Evolutionary conservation across 1,140 invertebrate species (phyloP), one percentile per base, ranked within the genome.

Genomic region (Caerostris extrusa): DNA sequence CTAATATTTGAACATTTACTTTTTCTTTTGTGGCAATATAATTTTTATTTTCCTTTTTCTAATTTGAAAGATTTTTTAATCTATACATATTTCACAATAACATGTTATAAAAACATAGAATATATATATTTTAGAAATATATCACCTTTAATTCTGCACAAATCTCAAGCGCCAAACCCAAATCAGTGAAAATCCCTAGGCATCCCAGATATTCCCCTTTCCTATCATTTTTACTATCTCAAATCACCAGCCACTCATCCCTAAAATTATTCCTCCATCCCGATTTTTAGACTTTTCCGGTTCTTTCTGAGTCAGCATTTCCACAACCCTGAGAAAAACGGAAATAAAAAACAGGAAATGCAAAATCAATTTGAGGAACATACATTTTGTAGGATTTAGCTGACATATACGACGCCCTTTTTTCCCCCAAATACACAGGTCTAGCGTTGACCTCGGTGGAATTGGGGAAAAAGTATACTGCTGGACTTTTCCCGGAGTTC

Each of bases 301-400:
- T 14, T 50, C 71, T 53, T n/a, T 77, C 71, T 50, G 34, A 77
- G 34, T 77, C 71, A 77, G 71, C 71, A 77, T 50, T 77, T 77
- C 71, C 71, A 77, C 53, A 77, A 19, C 34, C 69, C 71, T 50
- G 71, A 77, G 71, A 77, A 77, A 77, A 77, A 77, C 71, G 12
- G 71, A 53, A 77, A 77, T 50, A 77, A 50, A 71, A 77, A 50
- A 77, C 71, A 50, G 71, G 71, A 77, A 64, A 57, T 57, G 55
- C 53, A 57, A 83, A 83, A 83, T 83, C 82, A 58, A 83, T 83
- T 83, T 83, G 56, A 56, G 55, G n/a, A 83, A 77, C 71, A 77
- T 77, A 77, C 71, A 77, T 77, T 77, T 77, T 77, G 71, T 77
- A 53, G 71, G 69, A 53, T 77, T 77, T 77, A 50, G 19, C 34